Base-by-base conservation (phyloP, 1,140 invertebrate species). In the Musca vetustissima region DNA sequence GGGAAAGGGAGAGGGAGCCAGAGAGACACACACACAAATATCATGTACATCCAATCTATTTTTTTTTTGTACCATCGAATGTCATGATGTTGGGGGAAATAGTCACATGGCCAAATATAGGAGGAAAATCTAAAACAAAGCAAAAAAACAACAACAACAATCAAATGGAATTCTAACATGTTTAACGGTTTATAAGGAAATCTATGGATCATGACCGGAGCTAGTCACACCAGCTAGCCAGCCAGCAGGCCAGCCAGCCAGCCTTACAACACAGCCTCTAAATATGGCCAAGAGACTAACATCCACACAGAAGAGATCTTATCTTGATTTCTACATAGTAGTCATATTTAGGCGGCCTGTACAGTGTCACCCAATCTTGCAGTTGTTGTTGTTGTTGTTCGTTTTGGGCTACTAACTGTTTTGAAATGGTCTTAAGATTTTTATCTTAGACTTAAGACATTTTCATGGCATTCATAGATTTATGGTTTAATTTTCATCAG, bases 11-110 rank as follows among this genome's bases (percentile, higher is more conserved):
- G 28, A 57, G 14, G 6, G 14, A 61, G 19, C 28, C 15, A 61
- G n/a, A 22, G 43, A 13, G 14, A 61, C 13, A 61, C 4, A 8
- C 28, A n/a, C n/a, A n/a, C 32, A 11, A 2, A 17, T 32, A 9
- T 57, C n/a, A 57, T 57, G 22, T n/a, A 57, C 53, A 28, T 28
- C 53, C 25, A 43, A 61, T 61, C 28, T 61, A 61, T 61, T 28
- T 61, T 61, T 19, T 61, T n/a, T n/a, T n/a, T n/a, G n/a, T 61
- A 61, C 57, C 28, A 61, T 61, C 57, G 43, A 74, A 74, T 74
- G 71, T 9, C 21, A n/a, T 15, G 68, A 43, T n/a, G n/a, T n/a
- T n/a, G n/a, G 32, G 48, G 19, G 36, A 43, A 43, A 36, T 59
- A 36, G 28, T 17, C 21, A n/a, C n/a, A 61, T 13, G 2, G 8